Evolutionary conservation across 2,888 invertebrate genomes (phyloP).

Genomic region (Escarpia spicata): DNA sequence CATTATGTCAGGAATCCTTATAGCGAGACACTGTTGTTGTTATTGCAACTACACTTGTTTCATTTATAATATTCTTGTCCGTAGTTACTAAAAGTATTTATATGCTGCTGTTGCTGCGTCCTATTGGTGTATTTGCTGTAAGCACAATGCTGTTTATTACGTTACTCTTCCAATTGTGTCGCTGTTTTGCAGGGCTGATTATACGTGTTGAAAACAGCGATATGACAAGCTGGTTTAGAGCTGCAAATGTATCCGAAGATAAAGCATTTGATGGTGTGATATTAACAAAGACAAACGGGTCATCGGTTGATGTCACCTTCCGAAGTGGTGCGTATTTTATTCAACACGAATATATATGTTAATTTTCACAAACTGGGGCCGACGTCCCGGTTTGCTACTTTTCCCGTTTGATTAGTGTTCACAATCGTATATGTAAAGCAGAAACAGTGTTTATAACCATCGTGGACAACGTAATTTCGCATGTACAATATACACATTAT

Average conservation of each 20-base stretch:
- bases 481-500: neutral
- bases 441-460: neutral
- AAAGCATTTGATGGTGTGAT: neutral
- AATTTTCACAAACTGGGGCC: neutral
- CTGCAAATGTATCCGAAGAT: neutral
- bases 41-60: too few relatives aligned
- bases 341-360: neutral
- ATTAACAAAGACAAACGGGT: neutral
- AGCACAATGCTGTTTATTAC: neutral
- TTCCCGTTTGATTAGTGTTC: neutral
- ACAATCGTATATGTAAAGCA: neutral
- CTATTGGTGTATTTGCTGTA: too few relatives aligned
- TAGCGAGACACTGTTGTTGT: too few relatives aligned
- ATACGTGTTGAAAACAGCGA: neutral
- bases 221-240: neutral
- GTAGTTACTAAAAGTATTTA: too few relatives aligned
- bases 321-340: neutral
- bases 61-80: too few relatives aligned
- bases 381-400: neutral
- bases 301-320: neutral
- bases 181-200: neutral
- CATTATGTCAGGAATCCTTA: too few relatives aligned
- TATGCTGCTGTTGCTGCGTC: too few relatives aligned
- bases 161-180: neutral
- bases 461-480: neutral